Evolutionary conservation across 2,888 invertebrate genomes (phyloP).

Genomic region (Tachina grossa): DNA sequence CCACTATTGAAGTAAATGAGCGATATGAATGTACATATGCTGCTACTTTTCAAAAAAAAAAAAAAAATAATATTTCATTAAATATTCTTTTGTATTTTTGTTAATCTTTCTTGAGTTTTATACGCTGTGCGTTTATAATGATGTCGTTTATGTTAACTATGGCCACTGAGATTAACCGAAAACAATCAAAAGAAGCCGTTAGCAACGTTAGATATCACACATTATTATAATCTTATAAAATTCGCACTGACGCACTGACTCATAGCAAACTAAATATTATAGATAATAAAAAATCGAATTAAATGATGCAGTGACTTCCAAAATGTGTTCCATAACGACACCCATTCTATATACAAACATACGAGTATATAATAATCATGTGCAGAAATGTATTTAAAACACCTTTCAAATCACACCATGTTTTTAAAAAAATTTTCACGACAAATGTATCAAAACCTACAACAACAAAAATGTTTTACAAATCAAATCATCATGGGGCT

Average conservation of each 20-base stretch:
- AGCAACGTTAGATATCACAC: constrained; percentile 33
- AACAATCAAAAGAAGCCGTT: constrained; percentile 23
- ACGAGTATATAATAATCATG: too few species aligned
- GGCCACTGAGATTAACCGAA: background rate
- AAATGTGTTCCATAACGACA: background rate
- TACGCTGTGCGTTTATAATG: background rate
- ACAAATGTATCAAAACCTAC: too few species aligned
- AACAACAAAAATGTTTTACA: too few species aligned
- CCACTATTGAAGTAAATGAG: too few species aligned
- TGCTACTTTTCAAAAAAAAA: background rate
- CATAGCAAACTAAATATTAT: background rate
- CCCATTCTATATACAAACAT: too few species aligned
- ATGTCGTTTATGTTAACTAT: background rate
- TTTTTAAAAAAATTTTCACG: too few species aligned
- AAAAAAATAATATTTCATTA: background rate
- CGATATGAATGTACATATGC: too few species aligned
- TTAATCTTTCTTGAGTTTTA: background rate
- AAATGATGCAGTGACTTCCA: background rate
- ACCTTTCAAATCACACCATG: too few species aligned
- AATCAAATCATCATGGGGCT: too few species aligned
- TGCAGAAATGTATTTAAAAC: too few species aligned
- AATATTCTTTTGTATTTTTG: background rate
- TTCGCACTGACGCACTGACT: background rate
- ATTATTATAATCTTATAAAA: constrained; percentile 6
- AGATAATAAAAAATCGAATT: background rate